phyloP scores from a whole-genome alignment of 2,797 vertebrate genomes.

The Lateolabrax maculatus region DNA sequence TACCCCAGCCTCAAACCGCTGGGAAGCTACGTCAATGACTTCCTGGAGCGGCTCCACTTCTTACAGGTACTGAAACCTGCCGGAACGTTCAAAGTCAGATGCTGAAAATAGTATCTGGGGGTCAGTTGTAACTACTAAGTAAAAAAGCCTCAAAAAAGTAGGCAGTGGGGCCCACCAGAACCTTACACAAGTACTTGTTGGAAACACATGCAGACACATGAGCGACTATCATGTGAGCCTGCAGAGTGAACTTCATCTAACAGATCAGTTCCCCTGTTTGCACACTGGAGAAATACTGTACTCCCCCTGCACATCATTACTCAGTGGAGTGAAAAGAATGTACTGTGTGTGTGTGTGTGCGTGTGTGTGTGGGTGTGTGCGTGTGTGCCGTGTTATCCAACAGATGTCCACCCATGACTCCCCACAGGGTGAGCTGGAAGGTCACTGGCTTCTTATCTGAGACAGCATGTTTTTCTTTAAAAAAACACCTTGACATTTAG shows the following conservation, averaged over 20 bases:
- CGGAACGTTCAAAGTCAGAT: not conserved
- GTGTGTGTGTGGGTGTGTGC: constrained; percentile 32
- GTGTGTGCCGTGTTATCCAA: constrained; percentile 26
- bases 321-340: constrained; percentile 37
- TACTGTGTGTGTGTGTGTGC: constrained; percentile 33
- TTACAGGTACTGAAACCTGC: constrained; percentile 83
- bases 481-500: not conserved
- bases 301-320: constrained; percentile 21
- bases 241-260: constrained; percentile 20
- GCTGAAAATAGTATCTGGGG: not conserved
- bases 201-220: too few species aligned
- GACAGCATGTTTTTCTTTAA: not conserved
- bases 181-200: constrained; percentile 25
- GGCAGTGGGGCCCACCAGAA: not conserved
- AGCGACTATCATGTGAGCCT: constrained; percentile 64
- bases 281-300: constrained; percentile 4
- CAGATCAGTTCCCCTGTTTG: constrained; percentile 23
- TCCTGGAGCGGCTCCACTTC: constrained; percentile 89
- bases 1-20: constrained; percentile 94
- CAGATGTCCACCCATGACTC: constrained; percentile 40
- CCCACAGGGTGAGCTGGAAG: constrained; percentile 38
- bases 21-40: constrained; percentile 91
- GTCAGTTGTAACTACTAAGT: too few species aligned
- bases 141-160: not conserved
- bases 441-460: constrained; percentile 57